Evolutionary conservation across 2,888 invertebrate species (phyloP), one percentile per base, ranked within the genome.

Genomic region (Netelia inedita): DNA sequence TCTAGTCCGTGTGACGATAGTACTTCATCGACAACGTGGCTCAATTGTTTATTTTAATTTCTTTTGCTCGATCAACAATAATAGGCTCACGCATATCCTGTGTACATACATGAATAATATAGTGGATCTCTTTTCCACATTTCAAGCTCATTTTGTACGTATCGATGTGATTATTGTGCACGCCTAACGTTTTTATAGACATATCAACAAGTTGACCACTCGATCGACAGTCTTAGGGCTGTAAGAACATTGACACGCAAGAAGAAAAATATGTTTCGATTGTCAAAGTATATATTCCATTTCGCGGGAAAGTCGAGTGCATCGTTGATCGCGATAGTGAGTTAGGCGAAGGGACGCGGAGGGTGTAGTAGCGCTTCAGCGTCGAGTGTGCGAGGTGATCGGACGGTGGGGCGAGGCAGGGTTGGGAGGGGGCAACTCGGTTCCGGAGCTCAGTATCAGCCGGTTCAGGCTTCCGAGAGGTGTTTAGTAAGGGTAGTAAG

Each of bases 401-500:
- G 10, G 14, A 14, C 14, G 46, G 14, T 46, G 46, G 46, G 46
- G 14, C 11, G 46, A 14, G 14, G 46, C 14, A 46, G 11, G 46
- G 14, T 14, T 1, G 41, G 71, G 79, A 72, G 79, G 76, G 71
- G 61, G 35, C 19, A 19, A 68, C 23, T 79, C 75, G 46, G 53
- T 75, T 71, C 65, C 63, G 71, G 63, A 65, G 80, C 79, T 83
- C 79, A 57, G 79, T 80, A 61, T 83, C 80, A 72, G 83, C 79
- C 83, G 83, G 72, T 83, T 79, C 61, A 69, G 69, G 43, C 21
- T 75, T 43, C 41, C 43, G 53, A 75, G 81, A 82, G 72, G 82
- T 79, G 71, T 65, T 41, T 19, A 72, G 63, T 23, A 50, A 63
- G 69, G 63, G 82, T 68, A 10, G 59, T n/a, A 65, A 19, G 72